Base-by-base conservation (phyloP, 2,797 vertebrate species). In the Dendrocincla fuliginosa region DNA sequence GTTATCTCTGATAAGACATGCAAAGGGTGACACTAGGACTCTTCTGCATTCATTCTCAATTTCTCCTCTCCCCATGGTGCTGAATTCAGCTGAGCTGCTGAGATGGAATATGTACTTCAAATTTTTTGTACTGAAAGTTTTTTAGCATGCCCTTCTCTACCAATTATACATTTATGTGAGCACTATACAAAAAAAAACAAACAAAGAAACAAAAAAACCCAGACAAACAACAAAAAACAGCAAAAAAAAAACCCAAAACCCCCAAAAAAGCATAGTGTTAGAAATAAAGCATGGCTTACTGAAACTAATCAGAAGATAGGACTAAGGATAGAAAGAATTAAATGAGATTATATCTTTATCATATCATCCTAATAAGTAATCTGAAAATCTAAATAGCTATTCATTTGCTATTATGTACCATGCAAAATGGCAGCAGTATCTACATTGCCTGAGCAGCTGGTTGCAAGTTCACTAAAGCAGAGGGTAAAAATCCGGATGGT, bases 291-390 rank as follows among this genome's bases (percentile, higher is more conserved):
- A 0, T 94, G 37, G 28, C 76, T 78, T 88, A 93, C 79, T 84
- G 94, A 88, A 94, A 88, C 87, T 93, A 96, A 95, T 95, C 89
- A 52, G 57, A 94, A 96, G 76, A 95, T 81, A 94, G 39, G 83
- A 84, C 79, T 93, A 91, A 71, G 68, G 78, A 80, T 68, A 70
- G 83, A 81, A 92, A 94, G 79, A 93, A 95, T 93, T 57, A 91
- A 90, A 93, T 88, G 56, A 96, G 90, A 95, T 94, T 20, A 86
- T 96, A 96, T 88, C 96, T 96, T 94, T 94, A 93, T 88, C 83
- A 19, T 95, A 95, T 95, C 91, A 82, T 73, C 55, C 91, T 88
- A 91, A 93, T 69, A 95, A 94, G 67, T 44, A 95, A 94, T 93
- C 78, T 95, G 63, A 42, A 94, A 93, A 95, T 93, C 90, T 96